Percentiles rank a stretch among this genome's conserved stretches.
phyloP scores from a whole-genome alignment of 2,888 invertebrate genomes.

The Ornithoptera priamus region DNA sequence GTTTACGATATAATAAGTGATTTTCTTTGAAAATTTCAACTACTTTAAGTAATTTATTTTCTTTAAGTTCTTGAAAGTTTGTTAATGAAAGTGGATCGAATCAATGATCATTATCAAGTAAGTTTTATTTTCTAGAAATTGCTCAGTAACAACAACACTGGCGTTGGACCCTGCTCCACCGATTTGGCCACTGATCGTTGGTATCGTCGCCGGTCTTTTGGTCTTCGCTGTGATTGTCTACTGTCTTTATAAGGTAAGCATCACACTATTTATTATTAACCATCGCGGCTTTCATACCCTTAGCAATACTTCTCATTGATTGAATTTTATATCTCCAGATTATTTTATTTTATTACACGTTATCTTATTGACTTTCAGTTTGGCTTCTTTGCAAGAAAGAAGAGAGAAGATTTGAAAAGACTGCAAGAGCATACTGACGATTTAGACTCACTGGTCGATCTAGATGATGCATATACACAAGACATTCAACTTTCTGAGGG shows the following conservation, averaged over 20 bases:
- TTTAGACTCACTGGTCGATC: conserved; percentile 30
- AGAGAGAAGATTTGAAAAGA: conserved; percentile 50
- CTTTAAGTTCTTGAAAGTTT: no score
- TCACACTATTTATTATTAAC: neutral
- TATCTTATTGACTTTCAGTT: conserved; percentile 43
- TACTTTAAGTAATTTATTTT: no score
- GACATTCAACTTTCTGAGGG: conserved; percentile 31
- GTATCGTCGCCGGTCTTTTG: conserved; percentile 51
- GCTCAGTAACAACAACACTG: conserved; percentile 46
- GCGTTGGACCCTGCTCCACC: conserved; percentile 53
- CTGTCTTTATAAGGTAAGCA: conserved; percentile 57
- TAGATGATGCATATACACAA: conserved; percentile 30
- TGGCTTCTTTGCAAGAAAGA: conserved; percentile 59
- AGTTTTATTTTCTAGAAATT: conserved; percentile 34
- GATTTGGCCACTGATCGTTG: conserved; percentile 58
- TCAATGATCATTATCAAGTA: neutral
- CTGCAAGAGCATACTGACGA: conserved; percentile 46
- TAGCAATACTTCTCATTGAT: neutral
- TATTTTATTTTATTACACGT: neutral
- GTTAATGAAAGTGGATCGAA: no score
- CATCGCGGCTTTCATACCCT: neutral
- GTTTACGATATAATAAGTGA: no score
- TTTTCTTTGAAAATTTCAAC: no score
- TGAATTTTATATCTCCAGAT: neutral
- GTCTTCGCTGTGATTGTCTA: conserved; percentile 52